A percentile compares a stretch with the other conserved stretches of the same genome.
Conservation (phyloP, 2,888 invertebrate genomes). For the Lasius fuliginosus region DNA sequence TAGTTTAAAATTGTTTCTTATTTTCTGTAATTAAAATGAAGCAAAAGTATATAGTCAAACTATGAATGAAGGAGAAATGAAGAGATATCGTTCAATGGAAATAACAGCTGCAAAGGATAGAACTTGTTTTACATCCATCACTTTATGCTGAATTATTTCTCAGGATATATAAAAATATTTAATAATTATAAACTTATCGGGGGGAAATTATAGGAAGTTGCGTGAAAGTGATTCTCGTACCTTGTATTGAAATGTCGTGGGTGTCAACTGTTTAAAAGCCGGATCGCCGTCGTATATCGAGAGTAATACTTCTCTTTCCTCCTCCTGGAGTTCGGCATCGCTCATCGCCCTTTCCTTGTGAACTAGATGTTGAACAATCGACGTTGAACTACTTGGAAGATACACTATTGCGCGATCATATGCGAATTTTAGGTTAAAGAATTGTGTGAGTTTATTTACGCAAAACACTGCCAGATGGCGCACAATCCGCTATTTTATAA, state of each 20-base stretch:
- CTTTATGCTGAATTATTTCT: not conserved
- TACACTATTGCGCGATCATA: not conserved
- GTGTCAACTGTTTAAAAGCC: constrained; percentile 93
- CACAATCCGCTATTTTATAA: not conserved
- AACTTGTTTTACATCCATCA: not conserved
- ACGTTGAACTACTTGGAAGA: not conserved
- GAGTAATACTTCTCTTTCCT: constrained; percentile 95
- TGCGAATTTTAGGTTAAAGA: constrained; percentile 39
- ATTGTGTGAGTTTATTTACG: not conserved
- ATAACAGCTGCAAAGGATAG: not conserved
- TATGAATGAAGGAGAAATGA: not conserved
- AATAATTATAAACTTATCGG: not conserved
- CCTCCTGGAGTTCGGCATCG: constrained; percentile 91
- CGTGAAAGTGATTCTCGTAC: constrained; percentile 86
- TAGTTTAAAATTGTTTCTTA: not conserved
- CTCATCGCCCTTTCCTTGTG: constrained; percentile 86
- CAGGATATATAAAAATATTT: not conserved
- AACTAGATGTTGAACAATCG: not conserved
- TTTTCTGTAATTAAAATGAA: not conserved
- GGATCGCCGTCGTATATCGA: constrained; percentile 98
- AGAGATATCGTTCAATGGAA: not conserved
- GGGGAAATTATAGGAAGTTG: not conserved
- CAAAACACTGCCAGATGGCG: not conserved
- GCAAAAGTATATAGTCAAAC: not conserved
- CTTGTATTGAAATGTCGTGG: constrained; percentile 96